Evolutionary conservation across 2,797 vertebrate species (phyloP).

Genomic region (Sardinella longiceps): DNA sequence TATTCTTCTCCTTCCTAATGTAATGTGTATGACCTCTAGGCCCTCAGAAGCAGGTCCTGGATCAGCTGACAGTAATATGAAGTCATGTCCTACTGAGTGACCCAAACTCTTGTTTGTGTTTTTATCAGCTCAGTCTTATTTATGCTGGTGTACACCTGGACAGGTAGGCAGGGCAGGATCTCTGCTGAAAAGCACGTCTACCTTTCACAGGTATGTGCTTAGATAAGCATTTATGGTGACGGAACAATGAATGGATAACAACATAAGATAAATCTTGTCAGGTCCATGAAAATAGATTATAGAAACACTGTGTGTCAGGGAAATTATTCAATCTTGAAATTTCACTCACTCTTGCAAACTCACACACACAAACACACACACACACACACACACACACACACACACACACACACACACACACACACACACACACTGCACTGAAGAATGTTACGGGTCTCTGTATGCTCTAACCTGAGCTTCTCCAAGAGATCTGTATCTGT

Average conservation of each 20-base stretch:
- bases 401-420: conserved; percentile 46
- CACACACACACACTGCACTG: conserved; percentile 45
- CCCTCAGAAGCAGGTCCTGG: not conserved
- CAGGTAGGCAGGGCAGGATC: not conserved
- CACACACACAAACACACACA: conserved; percentile 43
- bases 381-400: conserved; percentile 36
- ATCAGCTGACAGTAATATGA: not conserved
- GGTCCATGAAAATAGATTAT: not conserved
- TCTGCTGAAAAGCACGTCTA: not conserved
- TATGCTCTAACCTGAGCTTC: not conserved
- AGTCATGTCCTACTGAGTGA: not conserved
- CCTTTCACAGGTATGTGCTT: not conserved
- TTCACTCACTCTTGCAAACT: conserved; percentile 6
- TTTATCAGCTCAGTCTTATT: not conserved
- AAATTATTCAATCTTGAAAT: not conserved
- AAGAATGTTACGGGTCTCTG: not conserved
- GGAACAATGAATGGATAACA: not conserved
- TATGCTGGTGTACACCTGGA: too few species aligned
- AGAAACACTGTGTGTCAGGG: conserved; percentile 4
- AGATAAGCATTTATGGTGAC: not conserved
- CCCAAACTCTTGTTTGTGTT: not conserved
- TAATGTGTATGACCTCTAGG: not conserved
- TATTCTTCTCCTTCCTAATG: not conserved
- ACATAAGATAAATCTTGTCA: not conserved
- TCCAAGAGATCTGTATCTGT: not conserved